phyloP scores from a whole-genome alignment of 35 echinoderm and acorn worm genomes.

The Anneissia japonica region DNA sequence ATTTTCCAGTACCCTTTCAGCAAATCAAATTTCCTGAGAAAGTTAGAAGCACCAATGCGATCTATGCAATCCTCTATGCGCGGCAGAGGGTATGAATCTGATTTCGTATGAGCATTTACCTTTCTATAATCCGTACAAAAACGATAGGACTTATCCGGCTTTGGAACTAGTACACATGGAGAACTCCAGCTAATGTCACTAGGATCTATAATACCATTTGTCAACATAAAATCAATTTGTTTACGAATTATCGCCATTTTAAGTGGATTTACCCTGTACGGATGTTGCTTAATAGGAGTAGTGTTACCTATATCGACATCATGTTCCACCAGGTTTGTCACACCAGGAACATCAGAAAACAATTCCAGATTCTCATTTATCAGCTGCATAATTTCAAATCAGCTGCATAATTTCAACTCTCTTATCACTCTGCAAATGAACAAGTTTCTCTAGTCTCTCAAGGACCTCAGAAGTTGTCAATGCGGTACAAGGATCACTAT shows the following conservation, averaged over 20 bases:
- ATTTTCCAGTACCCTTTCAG: constrained; percentile 59
- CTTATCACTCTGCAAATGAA: neutral
- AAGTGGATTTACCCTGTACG: neutral
- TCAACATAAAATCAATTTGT: constrained; percentile 49
- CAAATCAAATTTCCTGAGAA: constrained; percentile 49
- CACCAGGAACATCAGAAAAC: constrained; percentile 31
- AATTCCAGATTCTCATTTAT: neutral
- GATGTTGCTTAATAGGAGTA: constrained; percentile 28
- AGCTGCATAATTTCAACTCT: neutral
- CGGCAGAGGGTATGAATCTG: constrained; percentile 55
- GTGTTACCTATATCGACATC: neutral
- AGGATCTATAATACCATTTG: constrained; percentile 51
- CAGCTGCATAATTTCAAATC: neutral
- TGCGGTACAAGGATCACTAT: too few species aligned
- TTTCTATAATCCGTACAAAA: constrained; percentile 72
- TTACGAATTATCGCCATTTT: constrained; percentile 7
- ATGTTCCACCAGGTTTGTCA: constrained; percentile 43
- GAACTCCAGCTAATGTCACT: constrained; percentile 55
- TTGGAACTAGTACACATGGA: constrained; percentile 41
- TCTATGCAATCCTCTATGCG: constrained; percentile 64
- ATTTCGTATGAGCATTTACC: constrained; percentile 38
- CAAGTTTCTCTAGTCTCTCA: neutral
- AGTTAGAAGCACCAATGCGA: constrained; percentile 33
- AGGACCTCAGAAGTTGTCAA: constrained; percentile 18
- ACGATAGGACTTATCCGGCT: constrained; percentile 25